Base-by-base conservation (phyloP, 2,797 vertebrate species). In the Cuniculus paca region DNA sequence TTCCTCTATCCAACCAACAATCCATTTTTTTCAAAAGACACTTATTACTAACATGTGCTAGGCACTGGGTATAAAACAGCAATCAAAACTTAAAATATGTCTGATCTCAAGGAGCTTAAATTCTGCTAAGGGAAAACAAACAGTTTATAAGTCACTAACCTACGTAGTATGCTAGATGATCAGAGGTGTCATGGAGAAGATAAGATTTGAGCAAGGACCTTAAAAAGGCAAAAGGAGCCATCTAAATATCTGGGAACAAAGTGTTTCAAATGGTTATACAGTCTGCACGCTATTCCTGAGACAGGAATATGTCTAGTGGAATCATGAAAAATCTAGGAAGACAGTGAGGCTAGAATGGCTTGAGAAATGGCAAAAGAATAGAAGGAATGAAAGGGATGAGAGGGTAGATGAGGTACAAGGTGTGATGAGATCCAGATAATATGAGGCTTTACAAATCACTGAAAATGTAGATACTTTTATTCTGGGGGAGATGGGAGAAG, bases 381-480 rank as follows among this genome's bases (percentile, higher is more conserved):
- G n/a, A 36, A 91, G 42, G 22, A 26, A 2, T 45, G 42, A 45
- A 6, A 75, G 42, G 39, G 24, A 45, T 1, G 26, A 45, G 26
- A 13, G 5, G 39, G 68, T 6, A 6, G 77, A 31, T 10, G 50
- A 26, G 48, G 7, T 60, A 63, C 78, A 61, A 63, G 31, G 80
- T 34, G 1, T 1, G 4, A 0, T 2, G 26, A 5, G 6, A 24
- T 0, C 28, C 13, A 52, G n/a, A 2, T n/a, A 26, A 6, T 2
- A 0, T 2, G 9, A 24, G 7, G 3, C 16, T 26, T 70, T 48
- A 2, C 3, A 28, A 42, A 48, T 7, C 14, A 2, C 26, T 31
- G 31, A 31, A 70, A n/a, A 17, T 20, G 42, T 6, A 65, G 42
- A 61, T 4, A 17, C 11, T 60, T 84, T 79, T 79, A 17, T 50